Conservation (phyloP, 2,888 invertebrate species). For the Corythucha ciliata region DNA sequence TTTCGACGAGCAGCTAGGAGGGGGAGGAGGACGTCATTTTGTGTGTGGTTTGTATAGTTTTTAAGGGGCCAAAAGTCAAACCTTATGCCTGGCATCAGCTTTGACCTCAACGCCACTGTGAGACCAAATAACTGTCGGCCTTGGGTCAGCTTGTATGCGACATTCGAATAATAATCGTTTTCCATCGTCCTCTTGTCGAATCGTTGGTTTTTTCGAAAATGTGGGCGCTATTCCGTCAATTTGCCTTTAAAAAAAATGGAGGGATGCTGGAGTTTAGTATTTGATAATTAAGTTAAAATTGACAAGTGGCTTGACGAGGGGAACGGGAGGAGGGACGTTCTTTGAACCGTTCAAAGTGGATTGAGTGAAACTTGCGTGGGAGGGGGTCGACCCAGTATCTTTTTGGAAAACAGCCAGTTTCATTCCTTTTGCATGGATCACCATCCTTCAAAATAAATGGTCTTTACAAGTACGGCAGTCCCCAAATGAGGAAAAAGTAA, state of each 20-base stretch:
- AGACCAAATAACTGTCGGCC: slow-evolving; percentile 81
- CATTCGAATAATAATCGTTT: slow-evolving; percentile 89
- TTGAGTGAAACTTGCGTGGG: no score
- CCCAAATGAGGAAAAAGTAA: no score
- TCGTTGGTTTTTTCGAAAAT: slow-evolving; percentile 94
- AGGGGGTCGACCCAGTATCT: no score
- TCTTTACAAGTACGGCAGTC: no score
- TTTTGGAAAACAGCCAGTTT: no score
- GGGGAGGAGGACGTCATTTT: slow-evolving; percentile 26
- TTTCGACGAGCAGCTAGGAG: slow-evolving; percentile 71
- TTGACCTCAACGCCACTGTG: slow-evolving; percentile 75
- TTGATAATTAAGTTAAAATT: not conserved
- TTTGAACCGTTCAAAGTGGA: no score
- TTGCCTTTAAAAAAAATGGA: slow-evolving; percentile 65
- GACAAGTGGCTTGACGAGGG: no score
- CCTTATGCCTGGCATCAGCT: slow-evolving; percentile 79
- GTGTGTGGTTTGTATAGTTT: not conserved
- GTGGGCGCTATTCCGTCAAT: slow-evolving; percentile 96
- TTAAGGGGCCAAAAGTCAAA: slow-evolving; percentile 40
- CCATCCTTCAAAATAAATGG: no score
- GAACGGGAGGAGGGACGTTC: no score
- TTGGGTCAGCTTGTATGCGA: slow-evolving; percentile 86
- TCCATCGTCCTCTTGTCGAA: slow-evolving; percentile 93
- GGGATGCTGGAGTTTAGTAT: slow-evolving; percentile 20
- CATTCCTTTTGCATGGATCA: no score